A percentile compares a stretch with the other conserved stretches of the same genome.
Evolutionary conservation across 2,888 invertebrate species (phyloP).

Genomic region (Drosophila neonasuta): DNA sequence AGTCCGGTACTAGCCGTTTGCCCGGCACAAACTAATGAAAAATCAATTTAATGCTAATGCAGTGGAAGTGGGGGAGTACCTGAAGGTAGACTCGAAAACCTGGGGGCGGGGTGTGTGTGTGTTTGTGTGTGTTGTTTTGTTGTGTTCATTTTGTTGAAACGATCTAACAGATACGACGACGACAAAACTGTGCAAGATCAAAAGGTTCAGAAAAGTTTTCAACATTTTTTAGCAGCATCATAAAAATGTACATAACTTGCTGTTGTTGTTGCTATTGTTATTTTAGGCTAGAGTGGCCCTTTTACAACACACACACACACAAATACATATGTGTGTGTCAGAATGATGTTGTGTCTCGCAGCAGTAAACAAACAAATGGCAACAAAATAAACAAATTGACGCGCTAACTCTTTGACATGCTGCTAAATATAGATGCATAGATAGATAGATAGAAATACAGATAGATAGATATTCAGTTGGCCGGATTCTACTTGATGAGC

Average conservation of each 20-base stretch:
- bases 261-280: conserved; percentile 44
- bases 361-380: conserved; percentile 64
- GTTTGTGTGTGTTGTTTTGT: neutral
- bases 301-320: conserved; percentile 32
- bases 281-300: conserved; percentile 59
- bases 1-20: conserved; percentile 47
- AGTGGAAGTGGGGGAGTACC: conserved; percentile 19
- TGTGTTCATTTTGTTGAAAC: conserved; percentile 23
- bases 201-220: conserved; percentile 45
- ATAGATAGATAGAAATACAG: conserved; percentile 17
- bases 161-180: conserved; percentile 47
- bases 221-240: conserved; percentile 64
- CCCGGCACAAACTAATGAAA: conserved; percentile 65
- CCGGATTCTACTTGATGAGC: conserved; percentile 26
- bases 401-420: conserved; percentile 50
- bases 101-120: conserved; percentile 35
- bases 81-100: conserved; percentile 1
- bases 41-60: conserved; percentile 67
- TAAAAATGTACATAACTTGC: conserved; percentile 55
- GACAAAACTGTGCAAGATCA: conserved; percentile 56
- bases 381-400: conserved; percentile 63
- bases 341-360: conserved; percentile 26
- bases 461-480: conserved; percentile 9
- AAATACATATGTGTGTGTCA: neutral
- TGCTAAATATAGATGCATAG: conserved; percentile 34